Conservation (phyloP, 2,113 vertebrate genomes). For the Microtus montanus region DNA sequence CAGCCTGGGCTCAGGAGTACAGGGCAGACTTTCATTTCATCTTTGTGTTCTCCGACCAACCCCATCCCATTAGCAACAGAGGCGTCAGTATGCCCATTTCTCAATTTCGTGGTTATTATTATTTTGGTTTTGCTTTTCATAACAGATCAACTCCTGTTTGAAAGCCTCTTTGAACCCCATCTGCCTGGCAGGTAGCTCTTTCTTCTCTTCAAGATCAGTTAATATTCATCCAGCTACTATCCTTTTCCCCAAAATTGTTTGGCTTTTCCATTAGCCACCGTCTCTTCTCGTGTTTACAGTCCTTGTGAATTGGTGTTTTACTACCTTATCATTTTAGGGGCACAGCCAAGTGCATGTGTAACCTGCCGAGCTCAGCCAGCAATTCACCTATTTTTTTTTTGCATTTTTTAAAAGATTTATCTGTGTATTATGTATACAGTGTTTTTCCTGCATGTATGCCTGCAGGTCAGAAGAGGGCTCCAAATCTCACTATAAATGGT, state of each 20-base stretch:
- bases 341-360: background rate
- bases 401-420: too few species aligned
- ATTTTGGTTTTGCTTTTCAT: background rate
- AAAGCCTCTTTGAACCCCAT: background rate
- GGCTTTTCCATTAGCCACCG: background rate
- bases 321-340: conserved; percentile 41
- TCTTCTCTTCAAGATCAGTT: conserved; percentile 38
- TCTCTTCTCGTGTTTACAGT: background rate
- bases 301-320: conserved; percentile 40
- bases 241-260: background rate
- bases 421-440: too few species aligned
- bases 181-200: background rate
- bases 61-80: background rate
- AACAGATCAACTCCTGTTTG: background rate
- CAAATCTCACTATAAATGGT: too few species aligned
- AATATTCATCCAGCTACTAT: background rate
- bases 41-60: background rate
- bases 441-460: too few species aligned
- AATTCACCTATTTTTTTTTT: conserved; percentile 36
- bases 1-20: background rate
- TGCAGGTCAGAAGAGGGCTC: too few species aligned
- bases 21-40: background rate
- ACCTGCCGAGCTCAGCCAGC: background rate
- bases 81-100: background rate
- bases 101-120: background rate